A percentile compares a stretch with the other conserved stretches of the same genome.
Conservation (phyloP, 1,140 invertebrate species). For the Eciton burchellii region DNA sequence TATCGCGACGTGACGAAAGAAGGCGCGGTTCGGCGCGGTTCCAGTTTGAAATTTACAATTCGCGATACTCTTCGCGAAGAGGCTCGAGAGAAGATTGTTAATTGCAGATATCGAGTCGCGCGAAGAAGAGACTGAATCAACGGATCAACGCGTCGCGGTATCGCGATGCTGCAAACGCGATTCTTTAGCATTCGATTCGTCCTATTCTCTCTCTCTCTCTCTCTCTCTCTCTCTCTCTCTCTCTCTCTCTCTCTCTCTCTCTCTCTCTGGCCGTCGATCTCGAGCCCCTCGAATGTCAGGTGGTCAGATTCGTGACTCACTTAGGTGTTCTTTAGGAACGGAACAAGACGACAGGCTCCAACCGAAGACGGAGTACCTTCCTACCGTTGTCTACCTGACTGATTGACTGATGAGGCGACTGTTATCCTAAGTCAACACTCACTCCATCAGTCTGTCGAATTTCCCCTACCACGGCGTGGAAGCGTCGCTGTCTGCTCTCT, state of each 20-base stretch:
- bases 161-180: constrained; percentile 22
- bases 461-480: constrained; percentile 48
- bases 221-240: constrained; percentile 36
- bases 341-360: constrained; percentile 74
- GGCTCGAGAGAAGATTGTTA: no score
- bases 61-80: no score
- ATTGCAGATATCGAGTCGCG: no score
- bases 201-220: constrained; percentile 31
- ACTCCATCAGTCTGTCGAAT: constrained; percentile 83
- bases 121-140: no score
- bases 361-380: constrained; percentile 81
- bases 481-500: constrained; percentile 51
- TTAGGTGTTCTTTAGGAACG: constrained; percentile 79
- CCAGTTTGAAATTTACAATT: background rate
- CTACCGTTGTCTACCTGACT: constrained; percentile 82
- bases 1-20: background rate
- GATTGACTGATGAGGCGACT: constrained; percentile 86
- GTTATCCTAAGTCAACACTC: constrained; percentile 86
- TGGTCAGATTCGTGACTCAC: constrained; percentile 81
- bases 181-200: constrained; percentile 52
- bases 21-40: background rate
- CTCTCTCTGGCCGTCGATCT: constrained; percentile 43
- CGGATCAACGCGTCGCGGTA: constrained; percentile 45
- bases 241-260: constrained; percentile 40
- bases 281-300: constrained; percentile 73